A percentile compares a stretch with the other conserved stretches of the same genome.
Evolutionary conservation across 2,888 invertebrate species (phyloP).

Genomic region (Rosalia funebris): DNA sequence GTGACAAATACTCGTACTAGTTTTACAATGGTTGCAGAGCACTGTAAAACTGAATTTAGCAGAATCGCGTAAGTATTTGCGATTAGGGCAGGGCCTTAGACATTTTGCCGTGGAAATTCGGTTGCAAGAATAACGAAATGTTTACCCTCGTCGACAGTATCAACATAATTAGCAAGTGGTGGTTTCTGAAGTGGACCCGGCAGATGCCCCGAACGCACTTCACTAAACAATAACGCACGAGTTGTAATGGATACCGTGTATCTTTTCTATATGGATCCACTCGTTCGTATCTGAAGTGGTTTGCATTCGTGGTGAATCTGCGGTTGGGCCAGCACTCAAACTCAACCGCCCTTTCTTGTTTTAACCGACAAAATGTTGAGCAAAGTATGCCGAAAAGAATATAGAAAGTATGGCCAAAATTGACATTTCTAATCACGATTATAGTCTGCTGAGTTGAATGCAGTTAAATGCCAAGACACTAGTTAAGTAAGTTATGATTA

Average conservation of each 20-base stretch:
- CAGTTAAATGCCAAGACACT: too few relatives aligned
- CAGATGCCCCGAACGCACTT: constrained; percentile 47
- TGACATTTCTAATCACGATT: too few relatives aligned
- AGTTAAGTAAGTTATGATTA: too few relatives aligned
- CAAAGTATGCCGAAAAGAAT: too few relatives aligned
- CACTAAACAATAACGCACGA: constrained; percentile 46
- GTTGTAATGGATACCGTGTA: constrained; percentile 46
- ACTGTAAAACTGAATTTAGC: not conserved
- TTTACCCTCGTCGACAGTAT: constrained; percentile 42
- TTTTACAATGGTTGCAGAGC: not conserved
- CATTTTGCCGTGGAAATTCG: not conserved
- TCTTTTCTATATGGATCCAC: constrained; percentile 29
- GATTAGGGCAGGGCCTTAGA: constrained; percentile 19
- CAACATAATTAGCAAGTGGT: constrained; percentile 46
- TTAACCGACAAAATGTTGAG: constrained; percentile 31
- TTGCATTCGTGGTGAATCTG: constrained; percentile 29
- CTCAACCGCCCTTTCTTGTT: constrained; percentile 30
- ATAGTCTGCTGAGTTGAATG: too few relatives aligned
- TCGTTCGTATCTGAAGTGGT: constrained; percentile 31
- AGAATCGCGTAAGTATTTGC: not conserved
- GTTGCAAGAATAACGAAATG: constrained; percentile 20
- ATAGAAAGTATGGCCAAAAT: too few relatives aligned
- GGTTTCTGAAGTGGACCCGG: constrained; percentile 43
- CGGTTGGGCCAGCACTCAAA: not conserved
- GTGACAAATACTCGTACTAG: too few relatives aligned